phyloP scores from a whole-genome alignment of 2,113 vertebrate species.

The Boleophthalmus pectinirostris region DNA sequence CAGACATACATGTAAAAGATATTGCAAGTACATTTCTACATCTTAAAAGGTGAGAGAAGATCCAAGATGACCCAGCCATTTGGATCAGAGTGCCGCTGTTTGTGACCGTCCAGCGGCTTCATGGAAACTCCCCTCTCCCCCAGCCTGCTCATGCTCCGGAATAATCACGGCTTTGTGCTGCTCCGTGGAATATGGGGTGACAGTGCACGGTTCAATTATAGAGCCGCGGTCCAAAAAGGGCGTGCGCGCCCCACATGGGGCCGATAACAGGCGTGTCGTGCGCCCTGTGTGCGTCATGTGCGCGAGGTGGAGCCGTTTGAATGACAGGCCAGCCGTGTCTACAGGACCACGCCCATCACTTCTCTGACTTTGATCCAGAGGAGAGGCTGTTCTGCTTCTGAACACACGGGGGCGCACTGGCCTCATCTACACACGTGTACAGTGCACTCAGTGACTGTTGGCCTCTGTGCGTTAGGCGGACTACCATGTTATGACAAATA shows the following conservation, averaged over 20 bases:
- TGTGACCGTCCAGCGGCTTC: neutral
- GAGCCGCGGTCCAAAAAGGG: neutral
- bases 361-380: no score
- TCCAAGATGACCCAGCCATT: neutral
- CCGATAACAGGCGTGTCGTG: no score
- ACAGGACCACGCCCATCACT: no score
- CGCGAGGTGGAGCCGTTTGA: neutral
- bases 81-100: neutral
- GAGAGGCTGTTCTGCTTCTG: no score
- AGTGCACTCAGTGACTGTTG: no score
- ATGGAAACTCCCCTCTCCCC: neutral
- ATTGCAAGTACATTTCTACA: neutral
- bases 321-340: no score
- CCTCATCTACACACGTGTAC: no score
- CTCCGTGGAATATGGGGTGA: neutral
- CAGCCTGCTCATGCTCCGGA: neutral
- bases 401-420: no score
- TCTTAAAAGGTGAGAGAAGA: neutral
- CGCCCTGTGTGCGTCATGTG: no score
- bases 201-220: neutral
- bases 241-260: neutral
- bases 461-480: no score
- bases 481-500: no score
- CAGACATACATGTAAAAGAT: no score
- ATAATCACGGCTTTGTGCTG: neutral